Evolutionary conservation across 2,888 invertebrate species (phyloP), one percentile per base, ranked within the genome.

Genomic region (Amphipyra berbera): DNA sequence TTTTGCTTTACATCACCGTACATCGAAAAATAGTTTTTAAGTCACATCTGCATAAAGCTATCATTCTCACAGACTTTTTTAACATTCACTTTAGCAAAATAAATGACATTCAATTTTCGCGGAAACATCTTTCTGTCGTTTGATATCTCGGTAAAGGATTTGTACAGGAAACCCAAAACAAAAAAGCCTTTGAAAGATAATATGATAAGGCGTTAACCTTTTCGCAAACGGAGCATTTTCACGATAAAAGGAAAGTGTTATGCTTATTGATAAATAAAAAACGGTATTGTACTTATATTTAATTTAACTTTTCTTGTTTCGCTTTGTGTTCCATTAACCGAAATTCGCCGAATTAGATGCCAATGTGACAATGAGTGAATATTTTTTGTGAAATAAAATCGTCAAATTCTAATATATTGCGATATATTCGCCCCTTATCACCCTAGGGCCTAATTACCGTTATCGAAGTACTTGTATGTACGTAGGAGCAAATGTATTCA

Each of bases 191-290:
- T 63, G 40, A 9, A 37, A 60, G 41, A 60, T 66, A 72, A 71
- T 65, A 56, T 45, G 61, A 72, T 66, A 67, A 57, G 45, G 35
- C 53, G 49, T 46, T 63, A 61, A 72, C 60, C 54, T 70, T 72
- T 61, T 45, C 35, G 50, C n/a, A 40, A 7, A 41, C 42, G 14
- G 40, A 42, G 49, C 40, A 57, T 46, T 60, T 54, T 49, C 50
- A 41, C 54, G 13, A 67, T 47, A 66, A 72, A 60, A 72, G 57
- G 14, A 52, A 56, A 64, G 44, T 55, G 46, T 50, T 53, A 49
- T 69, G 21, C 48, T 44, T 55, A 37, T 47, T 49, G 47, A 61
- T 61, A 35, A 47, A 40, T 53, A 46, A 44, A 66, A 61, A 48
- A 54, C 15, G 6, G 0, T 15, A 37, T 53, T 61, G 35, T 33